Percentiles rank a stretch among this genome's conserved stretches.
Evolutionary conservation across 2,888 invertebrate genomes (phyloP).

Genomic region (Agonopterix alstromeriana): DNA sequence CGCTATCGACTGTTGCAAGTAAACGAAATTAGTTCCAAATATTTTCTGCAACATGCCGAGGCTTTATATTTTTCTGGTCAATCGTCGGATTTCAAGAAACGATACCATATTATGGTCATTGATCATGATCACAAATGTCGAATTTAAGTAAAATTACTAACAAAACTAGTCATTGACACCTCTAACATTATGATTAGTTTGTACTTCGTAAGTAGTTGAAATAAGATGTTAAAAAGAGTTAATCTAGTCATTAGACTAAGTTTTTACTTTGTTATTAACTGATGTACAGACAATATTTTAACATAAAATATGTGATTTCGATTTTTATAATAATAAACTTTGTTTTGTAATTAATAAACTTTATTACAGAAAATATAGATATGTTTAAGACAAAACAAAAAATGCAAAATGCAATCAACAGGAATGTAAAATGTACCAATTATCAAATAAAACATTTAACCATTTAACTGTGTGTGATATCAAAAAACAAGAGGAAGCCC

Average conservation of each 20-base stretch:
- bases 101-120: no score
- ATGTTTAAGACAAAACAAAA: conserved; percentile 27
- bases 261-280: conserved; percentile 35
- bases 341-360: conserved; percentile 45
- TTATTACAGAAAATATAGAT: conserved; percentile 46
- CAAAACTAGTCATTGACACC: conserved; percentile 41
- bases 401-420: conserved; percentile 37
- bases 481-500: conserved; percentile 8
- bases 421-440: conserved; percentile 45
- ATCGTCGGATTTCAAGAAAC: no score
- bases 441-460: conserved; percentile 52
- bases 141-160: not conserved
- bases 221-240: conserved; percentile 32
- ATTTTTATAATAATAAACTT: conserved; percentile 30
- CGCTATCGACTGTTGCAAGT: no score
- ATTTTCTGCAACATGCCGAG: no score
- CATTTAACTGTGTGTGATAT: conserved; percentile 35
- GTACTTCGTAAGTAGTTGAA: conserved; percentile 3
- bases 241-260: conserved; percentile 64
- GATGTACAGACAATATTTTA: conserved; percentile 29
- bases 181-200: not conserved
- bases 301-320: conserved; percentile 27
- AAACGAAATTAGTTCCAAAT: no score
- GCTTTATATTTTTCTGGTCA: no score
- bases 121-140: no score